phyloP scores from a whole-genome alignment of 30 jellyfish, hydroid and myxozoan genomes.

The Hydractinia symbiolongicarpus region DNA sequence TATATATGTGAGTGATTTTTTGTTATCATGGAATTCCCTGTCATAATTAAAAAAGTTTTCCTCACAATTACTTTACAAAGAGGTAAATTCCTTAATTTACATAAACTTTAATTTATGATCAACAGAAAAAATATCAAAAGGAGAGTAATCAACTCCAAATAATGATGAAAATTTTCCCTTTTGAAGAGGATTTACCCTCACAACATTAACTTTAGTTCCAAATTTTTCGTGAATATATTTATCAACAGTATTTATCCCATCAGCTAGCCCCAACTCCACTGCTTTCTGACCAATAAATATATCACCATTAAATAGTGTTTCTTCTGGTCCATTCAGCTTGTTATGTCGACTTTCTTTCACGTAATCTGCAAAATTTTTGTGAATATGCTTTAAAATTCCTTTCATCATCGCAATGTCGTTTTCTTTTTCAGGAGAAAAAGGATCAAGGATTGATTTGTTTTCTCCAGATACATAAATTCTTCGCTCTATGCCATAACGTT shows the following conservation, averaged over 20 bases:
- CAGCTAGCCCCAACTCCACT: conserved; percentile 60
- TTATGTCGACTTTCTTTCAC: conserved; percentile 58
- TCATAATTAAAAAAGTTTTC: no score
- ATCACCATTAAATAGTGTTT: conserved; percentile 71
- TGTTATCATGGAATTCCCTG: no score
- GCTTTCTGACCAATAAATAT: conserved; percentile 50
- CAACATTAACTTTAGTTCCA: conserved; percentile 11
- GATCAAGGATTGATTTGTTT: conserved; percentile 59
- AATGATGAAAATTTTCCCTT: not conserved
- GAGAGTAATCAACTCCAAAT: not conserved
- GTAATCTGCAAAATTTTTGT: conserved; percentile 41
- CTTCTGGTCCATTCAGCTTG: conserved; percentile 36
- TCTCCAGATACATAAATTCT: conserved; percentile 64
- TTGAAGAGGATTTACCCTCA: not conserved
- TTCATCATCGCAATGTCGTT: conserved; percentile 53
- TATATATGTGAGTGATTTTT: no score
- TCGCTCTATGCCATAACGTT: conserved; percentile 65
- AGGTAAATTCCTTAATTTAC: no score
- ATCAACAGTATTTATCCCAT: conserved; percentile 43
- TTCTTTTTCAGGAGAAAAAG: conserved; percentile 51
- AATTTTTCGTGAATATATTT: not conserved
- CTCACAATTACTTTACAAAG: no score
- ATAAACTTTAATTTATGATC: no score
- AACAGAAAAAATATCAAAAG: no score
- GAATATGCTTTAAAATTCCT: conserved; percentile 34